A percentile compares a stretch with the other conserved stretches of the same genome.
These are phyloP conservation scores for Hyaena hyaena DNA, from an alignment of 2,113 vertebrate species.

Conservation along the genomic window DNA sequence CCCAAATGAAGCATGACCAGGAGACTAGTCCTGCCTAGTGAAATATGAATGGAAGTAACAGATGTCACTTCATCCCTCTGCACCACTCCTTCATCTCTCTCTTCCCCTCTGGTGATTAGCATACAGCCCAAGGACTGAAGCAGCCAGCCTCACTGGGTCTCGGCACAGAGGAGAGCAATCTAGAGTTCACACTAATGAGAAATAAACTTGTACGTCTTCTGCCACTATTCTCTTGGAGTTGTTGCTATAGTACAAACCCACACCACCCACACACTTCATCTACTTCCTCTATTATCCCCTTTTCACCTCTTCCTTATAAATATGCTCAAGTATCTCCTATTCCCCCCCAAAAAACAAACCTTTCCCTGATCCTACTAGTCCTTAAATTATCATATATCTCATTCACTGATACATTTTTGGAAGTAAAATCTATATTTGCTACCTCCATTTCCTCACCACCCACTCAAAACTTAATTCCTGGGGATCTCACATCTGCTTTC, in stretches of 20 bases:
- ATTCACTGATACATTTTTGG: conserved; percentile 15
- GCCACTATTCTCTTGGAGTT: not conserved
- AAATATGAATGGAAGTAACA: not conserved
- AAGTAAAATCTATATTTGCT: conserved; percentile 21
- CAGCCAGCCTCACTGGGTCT: not conserved
- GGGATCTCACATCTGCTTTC: conserved; percentile 14
- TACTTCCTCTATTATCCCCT: not conserved
- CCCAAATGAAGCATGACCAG: not conserved
- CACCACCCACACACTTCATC: not conserved
- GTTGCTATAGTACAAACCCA: not conserved
- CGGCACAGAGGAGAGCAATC: not conserved
- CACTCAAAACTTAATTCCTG: conserved; percentile 24
- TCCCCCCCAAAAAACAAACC: not conserved
- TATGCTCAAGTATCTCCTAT: not conserved
- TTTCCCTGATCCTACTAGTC: not conserved
- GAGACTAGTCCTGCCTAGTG: not conserved
- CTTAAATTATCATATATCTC: not conserved
- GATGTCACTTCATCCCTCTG: not conserved
- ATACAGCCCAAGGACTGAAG: not conserved
- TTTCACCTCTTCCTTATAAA: not conserved
- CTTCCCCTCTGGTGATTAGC: not conserved
- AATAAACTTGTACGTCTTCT: not conserved
- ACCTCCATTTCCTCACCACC: not conserved
- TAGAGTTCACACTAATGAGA: not conserved
- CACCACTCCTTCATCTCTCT: not conserved